Conservation (phyloP, 2,888 invertebrate genomes). For the Cactoblastis cactorum region DNA sequence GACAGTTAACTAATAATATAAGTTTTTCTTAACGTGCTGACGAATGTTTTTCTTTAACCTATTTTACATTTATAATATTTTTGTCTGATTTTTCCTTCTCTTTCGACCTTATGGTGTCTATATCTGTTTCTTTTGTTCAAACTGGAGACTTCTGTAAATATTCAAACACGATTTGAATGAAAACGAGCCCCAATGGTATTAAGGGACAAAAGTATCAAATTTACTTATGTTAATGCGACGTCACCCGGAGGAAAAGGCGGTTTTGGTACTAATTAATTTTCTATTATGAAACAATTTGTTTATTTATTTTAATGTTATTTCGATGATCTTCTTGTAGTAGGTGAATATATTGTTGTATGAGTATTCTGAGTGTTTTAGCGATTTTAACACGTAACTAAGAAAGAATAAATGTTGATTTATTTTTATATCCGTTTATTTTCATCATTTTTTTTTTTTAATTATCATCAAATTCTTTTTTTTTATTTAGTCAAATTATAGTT, state of each 20-base stretch:
- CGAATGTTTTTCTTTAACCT: no score
- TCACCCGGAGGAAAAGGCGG: constrained; percentile 58
- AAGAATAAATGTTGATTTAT: no score
- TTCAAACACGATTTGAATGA: constrained; percentile 50
- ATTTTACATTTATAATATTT: no score
- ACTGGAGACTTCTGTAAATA: constrained; percentile 50
- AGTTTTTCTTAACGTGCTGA: constrained; percentile 23
- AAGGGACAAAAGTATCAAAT: constrained; percentile 53
- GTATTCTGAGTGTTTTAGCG: no score
- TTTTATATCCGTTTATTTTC: no score
- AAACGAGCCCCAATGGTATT: constrained; percentile 47
- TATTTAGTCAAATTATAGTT: no score
- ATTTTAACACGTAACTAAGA: no score
- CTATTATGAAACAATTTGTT: background rate
- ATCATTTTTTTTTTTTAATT: no score
- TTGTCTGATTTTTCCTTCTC: no score
- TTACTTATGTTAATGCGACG: constrained; percentile 68
- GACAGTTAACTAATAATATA: constrained; percentile 16
- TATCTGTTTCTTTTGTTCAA: constrained; percentile 27
- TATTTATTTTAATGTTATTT: background rate
- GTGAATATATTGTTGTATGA: no score
- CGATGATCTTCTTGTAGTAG: background rate
- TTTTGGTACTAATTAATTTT: constrained; percentile 50
- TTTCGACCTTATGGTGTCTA: constrained; percentile 11
- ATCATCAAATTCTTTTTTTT: no score